A percentile compares a stretch with the other conserved stretches of the same genome.
These are phyloP conservation scores for mouse (Mus musculus) DNA, from an alignment of 2,113 vertebrate genomes.

Conservation along the genomic window GRCm39 chr7:76758001-76758500, in stretches of 20 bases:
- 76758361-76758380: not conserved
- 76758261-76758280: not conserved
- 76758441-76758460: not conserved
- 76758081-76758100: not conserved
- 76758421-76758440: not conserved
- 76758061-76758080: not conserved
- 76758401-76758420: not conserved
- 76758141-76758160: too few species aligned
- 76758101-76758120: not conserved
- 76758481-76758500: not conserved
- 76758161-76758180: not conserved
- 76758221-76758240: not conserved
- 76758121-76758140: not conserved
- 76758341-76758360: accelerated
- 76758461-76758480: not conserved
- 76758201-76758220: not conserved
- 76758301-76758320: not conserved
- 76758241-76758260: not conserved
- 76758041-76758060: not conserved
- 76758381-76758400: not conserved
- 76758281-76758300: not conserved
- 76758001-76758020: not conserved
- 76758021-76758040: not conserved
- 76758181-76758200: not conserved
- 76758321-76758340: not conserved